Conservation (phyloP, 2,888 invertebrate species). For the Drosophila austrosaltans region DNA sequence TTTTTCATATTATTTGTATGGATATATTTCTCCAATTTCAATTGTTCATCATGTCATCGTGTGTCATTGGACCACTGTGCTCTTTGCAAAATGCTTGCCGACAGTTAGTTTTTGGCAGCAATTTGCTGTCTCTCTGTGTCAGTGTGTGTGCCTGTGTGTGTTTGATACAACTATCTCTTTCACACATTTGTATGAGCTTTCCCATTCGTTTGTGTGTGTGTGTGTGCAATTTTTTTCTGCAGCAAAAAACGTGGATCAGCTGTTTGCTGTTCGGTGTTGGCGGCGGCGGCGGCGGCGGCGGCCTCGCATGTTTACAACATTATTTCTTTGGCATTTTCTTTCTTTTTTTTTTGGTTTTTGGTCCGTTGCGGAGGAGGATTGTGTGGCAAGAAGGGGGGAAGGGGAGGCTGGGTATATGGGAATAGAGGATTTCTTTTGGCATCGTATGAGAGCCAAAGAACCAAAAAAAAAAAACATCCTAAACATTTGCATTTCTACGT, state of each 20-base stretch:
- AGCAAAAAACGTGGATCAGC: constrained; percentile 45
- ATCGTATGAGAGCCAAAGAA: constrained; percentile 25
- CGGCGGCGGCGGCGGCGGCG: constrained; percentile 45
- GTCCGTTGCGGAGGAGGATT: constrained; percentile 24
- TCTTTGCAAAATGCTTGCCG: constrained; percentile 30
- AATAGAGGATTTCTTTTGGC: constrained; percentile 19
- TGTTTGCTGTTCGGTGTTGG: constrained; percentile 18
- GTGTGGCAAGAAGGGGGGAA: neutral
- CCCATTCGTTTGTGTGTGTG: neutral
- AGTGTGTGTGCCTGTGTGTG: constrained; percentile 20
- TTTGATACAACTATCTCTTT: constrained; percentile 9
- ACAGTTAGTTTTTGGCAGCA: constrained; percentile 50
- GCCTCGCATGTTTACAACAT: constrained; percentile 72
- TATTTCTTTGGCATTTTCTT: constrained; percentile 28
- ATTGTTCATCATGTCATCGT: too few species aligned
- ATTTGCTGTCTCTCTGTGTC: neutral
- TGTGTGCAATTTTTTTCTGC: constrained; percentile 20
- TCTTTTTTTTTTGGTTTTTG: constrained; percentile 7
- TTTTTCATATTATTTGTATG: too few species aligned
- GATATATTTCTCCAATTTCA: too few species aligned
- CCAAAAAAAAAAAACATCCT: neutral
- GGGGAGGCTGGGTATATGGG: neutral
- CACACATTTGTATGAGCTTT: neutral
- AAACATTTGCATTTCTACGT: constrained; percentile 25
- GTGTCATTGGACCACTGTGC: constrained; percentile 1